Conservation (phyloP, 2,888 invertebrate genomes). For the Calameuta filiformis region DNA sequence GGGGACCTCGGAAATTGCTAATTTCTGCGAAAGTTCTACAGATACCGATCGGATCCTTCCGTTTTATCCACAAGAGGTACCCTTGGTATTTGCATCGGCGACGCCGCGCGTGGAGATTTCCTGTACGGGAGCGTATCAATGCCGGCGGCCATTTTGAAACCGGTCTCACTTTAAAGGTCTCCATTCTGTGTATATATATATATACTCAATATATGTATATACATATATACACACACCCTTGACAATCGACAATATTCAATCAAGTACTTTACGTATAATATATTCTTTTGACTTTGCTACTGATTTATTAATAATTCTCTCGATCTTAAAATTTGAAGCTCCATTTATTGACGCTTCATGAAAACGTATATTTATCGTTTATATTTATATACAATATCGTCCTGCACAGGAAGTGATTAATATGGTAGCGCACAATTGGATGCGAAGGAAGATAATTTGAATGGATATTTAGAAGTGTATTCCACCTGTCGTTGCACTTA, state of each 20-base stretch:
- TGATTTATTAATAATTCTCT: not conserved
- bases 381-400: not conserved
- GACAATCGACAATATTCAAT: not conserved
- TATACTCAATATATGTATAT: too few relatives aligned
- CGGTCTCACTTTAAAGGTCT: not conserved
- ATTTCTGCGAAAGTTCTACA: not conserved
- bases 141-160: not conserved
- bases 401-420: not conserved
- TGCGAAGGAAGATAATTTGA: not conserved
- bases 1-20: not conserved
- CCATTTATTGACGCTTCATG: not conserved
- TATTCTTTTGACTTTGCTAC: not conserved
- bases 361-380: not conserved
- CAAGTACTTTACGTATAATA: not conserved
- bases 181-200: not conserved
- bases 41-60: not conserved
- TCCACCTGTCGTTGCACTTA: not conserved
- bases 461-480: not conserved
- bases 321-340: not conserved
- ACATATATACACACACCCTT: not conserved
- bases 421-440: not conserved
- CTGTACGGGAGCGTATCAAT: not conserved
- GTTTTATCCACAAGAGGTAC: not conserved
- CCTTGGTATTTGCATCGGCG: not conserved
- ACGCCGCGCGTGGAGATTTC: not conserved